phyloP scores from a whole-genome alignment of 2,113 vertebrate species.

The Calyptomena viridis region DNA sequence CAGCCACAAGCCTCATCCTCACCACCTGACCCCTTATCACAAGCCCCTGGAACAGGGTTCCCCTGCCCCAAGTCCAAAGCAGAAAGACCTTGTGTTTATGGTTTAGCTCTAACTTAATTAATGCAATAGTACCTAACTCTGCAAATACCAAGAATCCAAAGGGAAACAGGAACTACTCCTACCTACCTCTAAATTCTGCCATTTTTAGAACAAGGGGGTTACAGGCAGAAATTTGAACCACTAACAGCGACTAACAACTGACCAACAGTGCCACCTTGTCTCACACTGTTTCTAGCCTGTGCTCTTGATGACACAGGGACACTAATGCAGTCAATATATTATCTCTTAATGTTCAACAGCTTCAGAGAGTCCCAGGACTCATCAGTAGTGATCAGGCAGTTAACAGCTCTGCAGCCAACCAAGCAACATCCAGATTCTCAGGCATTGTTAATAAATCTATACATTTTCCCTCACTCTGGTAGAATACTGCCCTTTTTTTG shows the following conservation, averaged over 20 bases:
- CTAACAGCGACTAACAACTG: too few relatives aligned
- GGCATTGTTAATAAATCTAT: background rate
- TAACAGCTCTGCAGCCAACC: background rate
- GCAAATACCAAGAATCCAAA: background rate
- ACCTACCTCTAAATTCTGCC: background rate
- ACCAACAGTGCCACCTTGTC: background rate
- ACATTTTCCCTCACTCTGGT: background rate
- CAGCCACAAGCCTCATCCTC: rapidly evolving
- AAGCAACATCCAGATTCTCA: background rate
- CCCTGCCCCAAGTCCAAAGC: background rate
- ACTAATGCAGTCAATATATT: background rate
- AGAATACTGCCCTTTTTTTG: background rate
- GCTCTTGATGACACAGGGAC: background rate
- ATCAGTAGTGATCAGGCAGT: background rate
- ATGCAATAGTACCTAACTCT: background rate
- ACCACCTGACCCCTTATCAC: background rate
- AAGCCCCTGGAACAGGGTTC: too few relatives aligned
- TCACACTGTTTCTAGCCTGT: background rate
- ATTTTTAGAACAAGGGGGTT: background rate
- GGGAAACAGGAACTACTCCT: background rate
- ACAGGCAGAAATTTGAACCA: background rate
- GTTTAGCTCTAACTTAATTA: background rate
- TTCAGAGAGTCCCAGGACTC: background rate
- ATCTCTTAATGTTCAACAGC: background rate
- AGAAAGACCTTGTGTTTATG: background rate